Conservation (phyloP, 92 coral and sea anemone genomes). For the Pocillopora grandis region DNA sequence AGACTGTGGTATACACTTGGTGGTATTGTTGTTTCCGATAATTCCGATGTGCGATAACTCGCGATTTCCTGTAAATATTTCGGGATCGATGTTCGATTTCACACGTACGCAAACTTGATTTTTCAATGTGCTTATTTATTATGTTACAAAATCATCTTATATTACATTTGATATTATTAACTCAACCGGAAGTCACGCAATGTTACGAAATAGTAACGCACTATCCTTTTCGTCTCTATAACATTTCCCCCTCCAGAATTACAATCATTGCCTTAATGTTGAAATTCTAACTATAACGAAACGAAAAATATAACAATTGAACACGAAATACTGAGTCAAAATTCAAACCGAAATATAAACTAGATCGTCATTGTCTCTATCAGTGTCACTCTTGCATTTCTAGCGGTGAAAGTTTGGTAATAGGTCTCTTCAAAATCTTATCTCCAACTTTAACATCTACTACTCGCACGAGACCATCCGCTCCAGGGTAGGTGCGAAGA, state of each 20-base stretch:
- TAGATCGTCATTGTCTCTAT: conserved; percentile 20
- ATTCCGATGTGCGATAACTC: no score
- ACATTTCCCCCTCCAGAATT: conserved; percentile 27
- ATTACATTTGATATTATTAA: no score
- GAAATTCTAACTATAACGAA: conserved; percentile 1
- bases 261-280: conserved; percentile 18
- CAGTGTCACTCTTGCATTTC: conserved; percentile 34
- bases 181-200: no score
- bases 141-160: no score
- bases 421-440: conserved; percentile 35
- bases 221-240: not conserved
- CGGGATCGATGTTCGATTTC: no score
- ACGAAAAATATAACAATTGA: conserved; percentile 15
- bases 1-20: no score
- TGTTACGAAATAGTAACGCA: no score
- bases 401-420: conserved; percentile 31
- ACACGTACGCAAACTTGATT: no score
- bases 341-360: conserved; percentile 11
- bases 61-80: no score
- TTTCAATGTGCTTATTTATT: no score
- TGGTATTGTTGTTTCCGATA: no score
- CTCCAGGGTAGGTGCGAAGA: conserved; percentile 44
- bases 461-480: conserved; percentile 48
- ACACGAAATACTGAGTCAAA: not conserved
- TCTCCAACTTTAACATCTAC: conserved; percentile 48